A percentile compares a stretch with the other conserved stretches of the same genome.
These are phyloP conservation scores for Varecia variegata DNA, from an alignment of 2,797 vertebrate genomes.

Conservation along the genomic window DNA sequence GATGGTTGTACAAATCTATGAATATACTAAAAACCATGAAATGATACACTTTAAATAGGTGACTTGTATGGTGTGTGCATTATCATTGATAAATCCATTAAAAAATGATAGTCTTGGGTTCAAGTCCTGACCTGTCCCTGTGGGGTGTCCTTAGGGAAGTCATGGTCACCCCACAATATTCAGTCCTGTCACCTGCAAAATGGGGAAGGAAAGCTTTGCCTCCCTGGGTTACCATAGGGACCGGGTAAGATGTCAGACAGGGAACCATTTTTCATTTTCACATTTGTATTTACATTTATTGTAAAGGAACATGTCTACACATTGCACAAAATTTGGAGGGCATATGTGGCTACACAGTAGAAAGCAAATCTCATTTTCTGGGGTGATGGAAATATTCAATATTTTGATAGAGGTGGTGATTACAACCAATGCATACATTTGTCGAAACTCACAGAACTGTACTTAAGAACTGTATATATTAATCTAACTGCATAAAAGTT, in stretches of 20 bases:
- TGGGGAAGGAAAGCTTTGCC: background rate
- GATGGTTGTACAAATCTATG: background rate
- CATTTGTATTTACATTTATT: background rate
- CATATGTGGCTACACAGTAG: background rate
- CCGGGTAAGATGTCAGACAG: background rate
- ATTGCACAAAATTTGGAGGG: background rate
- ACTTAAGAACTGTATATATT: background rate
- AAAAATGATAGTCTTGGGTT: background rate
- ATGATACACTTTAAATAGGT: background rate
- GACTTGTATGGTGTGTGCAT: background rate
- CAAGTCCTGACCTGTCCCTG: background rate
- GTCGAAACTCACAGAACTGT: background rate
- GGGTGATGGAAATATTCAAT: background rate
- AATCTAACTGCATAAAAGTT: background rate
- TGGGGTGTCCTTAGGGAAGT: background rate
- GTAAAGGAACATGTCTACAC: background rate
- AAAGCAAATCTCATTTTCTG: background rate
- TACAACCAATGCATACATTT: too few species aligned
- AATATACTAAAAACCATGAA: rapidly evolving
- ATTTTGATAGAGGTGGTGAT: background rate
- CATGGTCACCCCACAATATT: rapidly evolving
- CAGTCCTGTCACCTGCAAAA: background rate
- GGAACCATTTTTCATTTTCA: background rate
- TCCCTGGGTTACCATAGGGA: background rate
- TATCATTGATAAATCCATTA: background rate